These are phyloP conservation scores for Rhinoraja longicauda DNA, from an alignment of 2,797 vertebrate species.

Conservation along the genomic window DNA sequence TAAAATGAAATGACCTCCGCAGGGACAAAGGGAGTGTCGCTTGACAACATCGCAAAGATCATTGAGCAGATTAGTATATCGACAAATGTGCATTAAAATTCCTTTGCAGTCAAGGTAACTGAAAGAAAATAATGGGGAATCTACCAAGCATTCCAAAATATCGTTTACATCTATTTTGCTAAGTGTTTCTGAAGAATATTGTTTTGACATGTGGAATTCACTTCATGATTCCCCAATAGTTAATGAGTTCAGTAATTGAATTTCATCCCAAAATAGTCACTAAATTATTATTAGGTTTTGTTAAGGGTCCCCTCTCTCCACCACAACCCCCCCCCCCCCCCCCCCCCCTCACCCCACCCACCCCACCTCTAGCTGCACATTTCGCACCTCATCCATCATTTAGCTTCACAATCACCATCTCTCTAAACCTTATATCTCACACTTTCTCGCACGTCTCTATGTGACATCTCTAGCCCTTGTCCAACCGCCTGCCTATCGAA, in stretches of 20 bases:
- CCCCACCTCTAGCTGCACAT: no score
- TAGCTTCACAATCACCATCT: no score
- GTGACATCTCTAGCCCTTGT: no score
- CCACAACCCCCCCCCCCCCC: no score
- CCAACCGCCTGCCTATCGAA: no score
- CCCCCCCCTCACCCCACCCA: no score
- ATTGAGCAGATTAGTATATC: background rate
- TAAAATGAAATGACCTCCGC: background rate
- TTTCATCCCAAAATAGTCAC: background rate
- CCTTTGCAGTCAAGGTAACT: background rate
- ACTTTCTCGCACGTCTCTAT: no score
- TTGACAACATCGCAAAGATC: background rate
- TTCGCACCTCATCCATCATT: no score
- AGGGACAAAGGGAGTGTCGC: background rate
- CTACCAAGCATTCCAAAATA: conserved; percentile 9
- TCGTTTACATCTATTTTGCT: background rate
- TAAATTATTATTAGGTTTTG: background rate
- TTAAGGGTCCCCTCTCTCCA: no score
- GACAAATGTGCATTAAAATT: background rate
- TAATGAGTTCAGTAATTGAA: background rate
- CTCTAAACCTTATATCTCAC: no score
- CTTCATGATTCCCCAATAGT: background rate
- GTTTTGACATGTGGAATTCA: background rate
- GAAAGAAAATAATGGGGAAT: background rate
- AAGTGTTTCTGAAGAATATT: background rate